These are phyloP conservation scores for Coptodon bakossiorum DNA, from an alignment of 2,113 vertebrate species.

Conservation along the genomic window DNA sequence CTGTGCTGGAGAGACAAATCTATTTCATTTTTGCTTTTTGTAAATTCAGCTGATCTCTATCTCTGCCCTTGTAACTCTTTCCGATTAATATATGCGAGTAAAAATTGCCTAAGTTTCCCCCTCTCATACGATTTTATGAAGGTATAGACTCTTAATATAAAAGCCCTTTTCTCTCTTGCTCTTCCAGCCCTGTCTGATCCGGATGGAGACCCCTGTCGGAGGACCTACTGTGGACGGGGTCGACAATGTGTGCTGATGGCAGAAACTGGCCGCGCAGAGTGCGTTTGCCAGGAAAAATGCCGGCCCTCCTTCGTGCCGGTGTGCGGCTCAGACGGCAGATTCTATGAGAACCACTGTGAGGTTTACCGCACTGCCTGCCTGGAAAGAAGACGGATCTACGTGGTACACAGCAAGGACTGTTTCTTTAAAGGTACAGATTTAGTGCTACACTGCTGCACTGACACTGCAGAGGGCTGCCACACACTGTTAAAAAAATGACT, in stretches of 20 bases:
- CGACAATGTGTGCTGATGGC: conserved; percentile 76
- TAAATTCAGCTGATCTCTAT: neutral
- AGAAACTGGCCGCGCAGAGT: conserved; percentile 74
- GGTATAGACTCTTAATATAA: neutral
- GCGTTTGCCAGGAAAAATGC: conserved; percentile 81
- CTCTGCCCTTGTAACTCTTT: neutral
- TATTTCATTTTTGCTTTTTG: neutral
- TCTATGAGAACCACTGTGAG: conserved; percentile 94
- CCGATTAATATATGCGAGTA: neutral
- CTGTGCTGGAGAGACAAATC: neutral
- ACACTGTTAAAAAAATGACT: neutral
- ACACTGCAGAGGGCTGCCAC: neutral
- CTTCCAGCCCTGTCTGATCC: conserved; percentile 59
- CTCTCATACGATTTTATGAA: neutral
- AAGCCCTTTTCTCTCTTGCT: neutral
- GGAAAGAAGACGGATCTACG: conserved; percentile 77
- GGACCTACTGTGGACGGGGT: conserved; percentile 78
- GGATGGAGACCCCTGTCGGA: conserved; percentile 67
- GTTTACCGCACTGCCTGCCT: conserved; percentile 86
- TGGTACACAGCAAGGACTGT: conserved; percentile 87
- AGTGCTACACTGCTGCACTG: neutral
- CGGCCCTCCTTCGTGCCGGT: conserved; percentile 83
- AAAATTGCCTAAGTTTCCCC: neutral
- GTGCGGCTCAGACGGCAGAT: conserved; percentile 88
- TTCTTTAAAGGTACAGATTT: conserved; percentile 88